Conservation (phyloP, 2,113 vertebrate species). For the Montifringilla adamsi region DNA sequence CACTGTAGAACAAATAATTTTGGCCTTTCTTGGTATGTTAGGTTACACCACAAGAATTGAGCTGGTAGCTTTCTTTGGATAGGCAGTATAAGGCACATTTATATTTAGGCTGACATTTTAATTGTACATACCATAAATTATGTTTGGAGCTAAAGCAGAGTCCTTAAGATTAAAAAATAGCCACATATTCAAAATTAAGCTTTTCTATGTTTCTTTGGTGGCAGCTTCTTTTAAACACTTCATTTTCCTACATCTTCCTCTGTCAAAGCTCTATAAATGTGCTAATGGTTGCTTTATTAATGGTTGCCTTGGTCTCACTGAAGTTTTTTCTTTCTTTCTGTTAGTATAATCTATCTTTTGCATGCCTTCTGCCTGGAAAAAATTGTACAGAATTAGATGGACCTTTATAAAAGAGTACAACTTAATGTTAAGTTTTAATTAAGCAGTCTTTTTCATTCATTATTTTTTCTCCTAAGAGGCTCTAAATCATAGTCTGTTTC, state of each 20-base stretch:
- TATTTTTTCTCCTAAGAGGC: slow-evolving; percentile 33
- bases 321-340: background rate
- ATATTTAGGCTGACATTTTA: background rate
- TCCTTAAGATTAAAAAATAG: background rate
- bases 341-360: background rate
- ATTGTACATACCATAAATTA: background rate
- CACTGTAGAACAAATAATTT: background rate
- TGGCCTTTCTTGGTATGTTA: background rate
- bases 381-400: background rate
- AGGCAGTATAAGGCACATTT: background rate
- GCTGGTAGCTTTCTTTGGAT: background rate
- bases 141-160: background rate
- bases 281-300: background rate
- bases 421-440: slow-evolving; percentile 45
- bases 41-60: background rate
- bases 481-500: slow-evolving; percentile 17
- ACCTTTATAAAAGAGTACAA: slow-evolving; percentile 27
- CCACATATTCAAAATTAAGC: background rate
- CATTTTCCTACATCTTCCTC: background rate
- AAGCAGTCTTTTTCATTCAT: slow-evolving; percentile 29
- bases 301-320: background rate
- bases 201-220: background rate
- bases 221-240: background rate
- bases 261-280: background rate
- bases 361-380: background rate